Evolutionary conservation across 2,797 vertebrate genomes (phyloP), one percentile per base, ranked within the genome.

Genomic region (Danio kyathit): DNA sequence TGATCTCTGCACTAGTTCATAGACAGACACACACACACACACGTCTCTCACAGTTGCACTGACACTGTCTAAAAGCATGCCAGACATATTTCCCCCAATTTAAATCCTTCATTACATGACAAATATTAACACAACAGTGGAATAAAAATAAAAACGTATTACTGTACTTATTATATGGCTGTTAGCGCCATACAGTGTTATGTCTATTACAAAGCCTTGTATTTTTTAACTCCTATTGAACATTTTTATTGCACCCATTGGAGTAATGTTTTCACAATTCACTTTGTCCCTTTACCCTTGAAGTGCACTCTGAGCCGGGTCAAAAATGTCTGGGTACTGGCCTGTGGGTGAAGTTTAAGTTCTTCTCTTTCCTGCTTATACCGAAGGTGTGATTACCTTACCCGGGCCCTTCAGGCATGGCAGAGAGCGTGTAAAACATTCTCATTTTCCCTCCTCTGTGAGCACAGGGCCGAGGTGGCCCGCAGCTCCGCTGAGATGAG

Each of bases 401-500:
- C 85, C 86, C 70, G 83, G 83, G 79, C 71, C 84, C 87, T 90
- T 84, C 81, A 89, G 91, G 85, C 88, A 88, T 89, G 91, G 90
- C 88, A 88, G 44, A 78, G 89, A 92, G 89, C 88, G 87, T 85
- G 79, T 75, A 78, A 82, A 82, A 79, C 80, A 67, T 75, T 77
- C 75, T 75, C 56, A 49, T 76, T 84, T 75, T 41, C 43, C 59
- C 59, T 81, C 48, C 52, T 57, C 7, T 56, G 21, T 76, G 67
- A 56, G 67, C 65, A 61, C 61, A 67, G 63, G 72, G 77, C 56
- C 12, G 48, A 49, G 51, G 43, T 73, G 72, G 61, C 60, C 80
- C 49, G 8, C n/a, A 66, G 65, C 73, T 74, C 80, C 48, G 56
- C 87, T 85, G 80, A 82, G 89, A 88, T 41, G 81, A 81, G 82